Conservation (phyloP, 2,888 invertebrate genomes). For the Meghimatium bilineatum region DNA sequence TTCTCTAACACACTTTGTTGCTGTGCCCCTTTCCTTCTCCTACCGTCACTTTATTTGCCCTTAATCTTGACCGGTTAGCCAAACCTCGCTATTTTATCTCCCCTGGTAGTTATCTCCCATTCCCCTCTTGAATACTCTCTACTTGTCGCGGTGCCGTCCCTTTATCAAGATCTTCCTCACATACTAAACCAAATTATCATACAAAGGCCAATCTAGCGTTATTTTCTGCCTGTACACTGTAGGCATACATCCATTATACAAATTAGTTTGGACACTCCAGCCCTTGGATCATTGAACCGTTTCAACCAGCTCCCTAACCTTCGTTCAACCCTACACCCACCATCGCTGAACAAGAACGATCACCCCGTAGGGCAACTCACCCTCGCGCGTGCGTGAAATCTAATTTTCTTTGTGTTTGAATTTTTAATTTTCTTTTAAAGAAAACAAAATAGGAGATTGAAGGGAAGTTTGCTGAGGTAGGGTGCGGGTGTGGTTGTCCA, state of each 20-base stretch:
- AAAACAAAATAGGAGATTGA: not conserved
- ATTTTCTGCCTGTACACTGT: not conserved
- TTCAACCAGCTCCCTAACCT: not conserved
- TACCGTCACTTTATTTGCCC: not conserved
- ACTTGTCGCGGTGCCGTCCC: not conserved
- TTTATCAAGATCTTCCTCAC: not conserved
- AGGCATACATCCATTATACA: slow-evolving; percentile 6
- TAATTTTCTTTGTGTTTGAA: slow-evolving; percentile 5
- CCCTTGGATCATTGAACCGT: not conserved
- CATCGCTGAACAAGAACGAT: not conserved
- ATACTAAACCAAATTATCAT: not conserved
- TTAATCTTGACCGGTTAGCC: slow-evolving; percentile 5
- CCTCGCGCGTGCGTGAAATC: slow-evolving; percentile 9
- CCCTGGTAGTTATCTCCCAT: not conserved
- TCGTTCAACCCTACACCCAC: not conserved
- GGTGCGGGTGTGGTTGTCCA: too few species aligned
- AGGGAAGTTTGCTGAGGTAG: not conserved
- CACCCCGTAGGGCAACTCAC: not conserved
- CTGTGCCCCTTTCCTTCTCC: too few species aligned
- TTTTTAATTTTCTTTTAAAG: not conserved
- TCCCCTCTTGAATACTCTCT: not conserved
- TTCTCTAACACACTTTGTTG: not conserved
- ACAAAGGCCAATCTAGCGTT: not conserved
- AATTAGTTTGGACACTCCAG: not conserved
- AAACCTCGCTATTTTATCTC: slow-evolving; percentile 5